phyloP scores from a whole-genome alignment of 2,888 invertebrate species.

The Epinotia ramella region DNA sequence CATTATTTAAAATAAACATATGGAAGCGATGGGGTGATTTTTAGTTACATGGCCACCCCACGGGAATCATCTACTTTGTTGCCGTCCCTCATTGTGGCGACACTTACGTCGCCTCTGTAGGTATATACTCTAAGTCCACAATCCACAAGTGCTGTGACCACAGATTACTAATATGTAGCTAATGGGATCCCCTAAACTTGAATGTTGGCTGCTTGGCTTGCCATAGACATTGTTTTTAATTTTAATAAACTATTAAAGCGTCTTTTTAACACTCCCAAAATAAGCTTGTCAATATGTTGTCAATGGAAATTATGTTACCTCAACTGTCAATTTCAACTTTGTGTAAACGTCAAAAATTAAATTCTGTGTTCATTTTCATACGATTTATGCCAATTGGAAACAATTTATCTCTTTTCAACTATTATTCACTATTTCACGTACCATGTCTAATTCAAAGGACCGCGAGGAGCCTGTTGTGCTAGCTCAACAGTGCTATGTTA shows the following conservation, averaged over 20 bases:
- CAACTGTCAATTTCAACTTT: neutral
- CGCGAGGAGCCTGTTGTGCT: conserved; percentile 84
- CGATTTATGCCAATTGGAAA: conserved; percentile 5
- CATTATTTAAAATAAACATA: too few relatives aligned
- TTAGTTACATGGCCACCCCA: too few relatives aligned
- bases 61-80: too few relatives aligned
- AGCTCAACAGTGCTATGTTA: conserved; percentile 87
- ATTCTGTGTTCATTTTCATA: neutral
- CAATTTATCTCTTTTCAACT: neutral
- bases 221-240: conserved; percentile 11
- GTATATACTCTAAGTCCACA: too few relatives aligned
- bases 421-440: neutral
- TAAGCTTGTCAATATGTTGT: too few relatives aligned
- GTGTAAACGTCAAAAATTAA: neutral
- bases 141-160: too few relatives aligned
- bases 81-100: too few relatives aligned
- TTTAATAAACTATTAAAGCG: conserved; percentile 10
- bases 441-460: conserved; percentile 71
- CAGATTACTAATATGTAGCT: too few relatives aligned
- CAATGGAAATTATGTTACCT: neutral
- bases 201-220: neutral
- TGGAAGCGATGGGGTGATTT: too few relatives aligned
- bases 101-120: too few relatives aligned
- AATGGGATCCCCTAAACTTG: neutral
- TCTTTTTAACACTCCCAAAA: neutral